phyloP scores from a whole-genome alignment of 2,797 vertebrate species.

The Onychomys leucogaster region DNA sequence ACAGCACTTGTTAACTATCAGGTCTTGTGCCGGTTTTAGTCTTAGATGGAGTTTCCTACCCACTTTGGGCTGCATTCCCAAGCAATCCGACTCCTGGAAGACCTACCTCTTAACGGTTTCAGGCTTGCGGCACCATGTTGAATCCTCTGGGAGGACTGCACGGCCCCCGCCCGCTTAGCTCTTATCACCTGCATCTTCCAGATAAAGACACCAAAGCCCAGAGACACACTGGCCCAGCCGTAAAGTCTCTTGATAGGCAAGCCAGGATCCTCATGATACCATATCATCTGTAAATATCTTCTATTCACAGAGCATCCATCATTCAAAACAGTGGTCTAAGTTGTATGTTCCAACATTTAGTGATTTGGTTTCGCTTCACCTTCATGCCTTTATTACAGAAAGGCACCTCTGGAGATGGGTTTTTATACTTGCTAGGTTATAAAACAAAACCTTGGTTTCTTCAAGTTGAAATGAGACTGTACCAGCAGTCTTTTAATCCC shows the following conservation, averaged over 20 bases:
- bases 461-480: neutral
- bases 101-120: no score
- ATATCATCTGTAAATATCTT: neutral
- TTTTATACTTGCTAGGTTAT: neutral
- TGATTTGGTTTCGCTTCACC: neutral
- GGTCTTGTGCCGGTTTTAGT: no score
- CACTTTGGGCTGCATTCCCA: no score
- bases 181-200: neutral
- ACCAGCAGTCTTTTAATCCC: conserved; percentile 11
- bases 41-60: no score
- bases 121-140: no score
- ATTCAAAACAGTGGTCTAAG: neutral
- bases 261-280: fast-evolving
- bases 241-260: neutral
- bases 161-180: no score
- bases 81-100: no score
- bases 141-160: no score
- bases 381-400: neutral
- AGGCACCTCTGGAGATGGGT: neutral
- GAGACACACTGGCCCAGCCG: neutral
- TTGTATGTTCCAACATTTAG: neutral
- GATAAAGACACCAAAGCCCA: neutral
- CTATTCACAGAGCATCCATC: neutral
- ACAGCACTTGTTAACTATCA: no score
- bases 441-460: conserved; percentile 45